A percentile compares a stretch with the other conserved stretches of the same genome.
Conservation (phyloP, 2,113 vertebrate species). For the Eonycteris spelaea region DNA sequence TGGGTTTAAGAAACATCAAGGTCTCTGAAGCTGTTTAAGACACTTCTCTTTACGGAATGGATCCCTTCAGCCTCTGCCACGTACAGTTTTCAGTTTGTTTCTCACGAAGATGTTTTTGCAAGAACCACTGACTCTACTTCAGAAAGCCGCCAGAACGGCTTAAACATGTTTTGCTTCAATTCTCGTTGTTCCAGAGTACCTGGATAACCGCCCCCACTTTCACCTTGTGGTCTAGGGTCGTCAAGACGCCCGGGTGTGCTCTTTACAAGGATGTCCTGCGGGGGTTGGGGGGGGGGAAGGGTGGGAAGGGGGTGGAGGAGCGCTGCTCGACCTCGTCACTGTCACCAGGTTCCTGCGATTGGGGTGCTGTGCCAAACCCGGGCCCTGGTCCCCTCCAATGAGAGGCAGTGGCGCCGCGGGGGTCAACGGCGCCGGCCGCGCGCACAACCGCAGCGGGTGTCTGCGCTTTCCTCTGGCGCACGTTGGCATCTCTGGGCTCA, state of each 20-base stretch:
- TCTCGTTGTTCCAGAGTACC: background rate
- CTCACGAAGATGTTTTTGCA: background rate
- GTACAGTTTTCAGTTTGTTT: background rate
- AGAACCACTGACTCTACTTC: background rate
- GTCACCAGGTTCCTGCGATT: background rate
- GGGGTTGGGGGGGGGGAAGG: no score
- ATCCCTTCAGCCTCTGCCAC: background rate
- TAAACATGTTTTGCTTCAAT: background rate
- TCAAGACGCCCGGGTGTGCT: accelerated
- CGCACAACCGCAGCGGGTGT: accelerated
- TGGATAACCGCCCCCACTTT: background rate
- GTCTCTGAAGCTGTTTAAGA: background rate
- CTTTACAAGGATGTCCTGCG: background rate
- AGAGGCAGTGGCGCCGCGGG: accelerated
- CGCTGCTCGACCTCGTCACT: background rate
- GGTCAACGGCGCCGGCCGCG: accelerated
- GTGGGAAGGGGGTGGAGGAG: no score
- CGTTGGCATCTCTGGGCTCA: accelerated
- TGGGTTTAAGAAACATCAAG: background rate
- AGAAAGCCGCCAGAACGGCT: background rate
- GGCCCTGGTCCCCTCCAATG: background rate
- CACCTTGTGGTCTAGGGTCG: accelerated
- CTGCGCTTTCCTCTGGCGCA: accelerated
- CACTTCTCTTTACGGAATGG: background rate
- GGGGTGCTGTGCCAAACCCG: no score